Conservation (phyloP, 2,797 vertebrate species). For the Coreius guichenoti region DNA sequence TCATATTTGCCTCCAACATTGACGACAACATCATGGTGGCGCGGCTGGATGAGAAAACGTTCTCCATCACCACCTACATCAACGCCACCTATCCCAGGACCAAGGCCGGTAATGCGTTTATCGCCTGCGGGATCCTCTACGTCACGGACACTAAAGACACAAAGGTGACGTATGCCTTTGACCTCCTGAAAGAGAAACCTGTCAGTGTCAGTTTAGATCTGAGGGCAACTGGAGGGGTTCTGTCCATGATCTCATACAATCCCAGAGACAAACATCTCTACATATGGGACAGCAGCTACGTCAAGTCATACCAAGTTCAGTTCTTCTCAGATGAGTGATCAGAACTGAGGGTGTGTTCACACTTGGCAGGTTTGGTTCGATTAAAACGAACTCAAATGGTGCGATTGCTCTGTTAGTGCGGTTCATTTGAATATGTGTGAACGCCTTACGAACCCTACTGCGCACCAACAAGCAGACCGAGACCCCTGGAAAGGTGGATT, state of each 20-base stretch:
- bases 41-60: constrained; percentile 85
- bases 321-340: constrained; percentile 79
- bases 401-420: neutral
- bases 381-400: neutral
- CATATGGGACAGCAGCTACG: constrained; percentile 88
- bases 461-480: neutral
- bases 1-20: constrained; percentile 88
- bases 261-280: constrained; percentile 86
- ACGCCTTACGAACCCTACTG: neutral
- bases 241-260: constrained; percentile 95
- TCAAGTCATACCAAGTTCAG: constrained; percentile 85
- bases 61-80: constrained; percentile 81
- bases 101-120: constrained; percentile 93
- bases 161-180: constrained; percentile 88
- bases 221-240: constrained; percentile 82
- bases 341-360: neutral
- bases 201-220: constrained; percentile 86
- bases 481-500: neutral
- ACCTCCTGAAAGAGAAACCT: constrained; percentile 86
- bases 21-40: constrained; percentile 89
- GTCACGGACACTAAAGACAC: constrained; percentile 91
- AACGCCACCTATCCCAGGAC: constrained; percentile 92
- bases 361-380: neutral
- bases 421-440: neutral
- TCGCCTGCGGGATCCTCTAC: constrained; percentile 90